Percentiles rank a stretch among this genome's conserved stretches.
Conservation (phyloP, 2,888 invertebrate genomes). For the Troides aeacus region DNA sequence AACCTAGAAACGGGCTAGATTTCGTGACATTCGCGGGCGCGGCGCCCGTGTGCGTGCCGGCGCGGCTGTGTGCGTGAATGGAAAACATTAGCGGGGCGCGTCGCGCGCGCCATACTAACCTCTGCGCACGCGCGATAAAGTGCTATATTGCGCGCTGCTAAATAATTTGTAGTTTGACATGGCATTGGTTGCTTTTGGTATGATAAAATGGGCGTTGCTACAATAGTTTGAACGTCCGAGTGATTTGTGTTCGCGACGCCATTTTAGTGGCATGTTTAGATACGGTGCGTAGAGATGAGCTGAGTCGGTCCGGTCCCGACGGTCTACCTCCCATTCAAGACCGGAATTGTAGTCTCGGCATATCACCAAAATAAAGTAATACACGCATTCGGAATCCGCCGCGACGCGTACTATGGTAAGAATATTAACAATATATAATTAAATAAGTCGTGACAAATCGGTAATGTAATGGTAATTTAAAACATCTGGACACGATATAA, state of each 20-base stretch:
- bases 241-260: constrained; percentile 44
- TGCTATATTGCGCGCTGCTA: constrained; percentile 25
- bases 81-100: constrained; percentile 43
- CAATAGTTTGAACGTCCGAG: constrained; percentile 57
- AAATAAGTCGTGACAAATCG: too few relatives aligned
- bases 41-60: constrained; percentile 50
- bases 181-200: constrained; percentile 74
- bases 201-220: constrained; percentile 72
- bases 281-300: constrained; percentile 31
- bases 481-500: too few relatives aligned
- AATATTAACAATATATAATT: neutral
- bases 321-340: neutral
- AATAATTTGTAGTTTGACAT: constrained; percentile 56
- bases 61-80: constrained; percentile 47
- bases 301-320: constrained; percentile 4
- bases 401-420: constrained; percentile 19
- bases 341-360: neutral
- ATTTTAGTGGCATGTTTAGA: constrained; percentile 37
- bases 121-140: constrained; percentile 33
- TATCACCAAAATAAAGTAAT: neutral
- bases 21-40: constrained; percentile 68
- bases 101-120: constrained; percentile 30
- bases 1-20: constrained; percentile 77
- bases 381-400: neutral
- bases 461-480: too few relatives aligned